These are phyloP conservation scores for Drosophila hydei DNA, from an alignment of 1,140 invertebrate genomes.

Conservation along the genomic window DNA sequence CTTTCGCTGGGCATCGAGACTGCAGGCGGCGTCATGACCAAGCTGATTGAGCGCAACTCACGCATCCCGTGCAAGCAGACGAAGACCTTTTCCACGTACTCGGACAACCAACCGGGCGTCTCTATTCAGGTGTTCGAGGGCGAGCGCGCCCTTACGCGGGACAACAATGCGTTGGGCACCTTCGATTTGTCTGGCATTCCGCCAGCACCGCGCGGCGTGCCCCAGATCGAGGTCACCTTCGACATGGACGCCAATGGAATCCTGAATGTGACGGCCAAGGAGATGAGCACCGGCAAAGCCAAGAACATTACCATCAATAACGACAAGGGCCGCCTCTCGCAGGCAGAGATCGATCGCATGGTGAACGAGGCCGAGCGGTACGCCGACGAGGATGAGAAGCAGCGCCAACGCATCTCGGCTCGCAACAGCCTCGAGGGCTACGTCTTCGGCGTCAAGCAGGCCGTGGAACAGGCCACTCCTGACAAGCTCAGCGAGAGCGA, in stretches of 20 bases:
- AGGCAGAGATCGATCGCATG: conserved; percentile 90
- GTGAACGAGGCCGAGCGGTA: conserved; percentile 71
- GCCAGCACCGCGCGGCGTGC: conserved; percentile 91
- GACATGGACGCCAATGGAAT: conserved; percentile 87
- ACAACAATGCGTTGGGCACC: conserved; percentile 90
- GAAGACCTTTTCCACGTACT: conserved; percentile 88
- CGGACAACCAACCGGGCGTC: conserved; percentile 90
- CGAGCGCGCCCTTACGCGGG: conserved; percentile 89
- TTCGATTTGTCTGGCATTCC: conserved; percentile 92
- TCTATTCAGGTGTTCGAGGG: conserved; percentile 89
- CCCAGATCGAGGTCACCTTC: conserved; percentile 89
- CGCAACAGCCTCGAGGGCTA: conserved; percentile 89
- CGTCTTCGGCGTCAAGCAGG: conserved; percentile 88
- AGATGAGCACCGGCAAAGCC: conserved; percentile 86
- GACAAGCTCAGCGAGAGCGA: conserved; percentile 87
- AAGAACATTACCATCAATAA: conserved; percentile 93
- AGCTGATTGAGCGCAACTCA: conserved; percentile 87
- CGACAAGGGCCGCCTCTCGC: conserved; percentile 91
- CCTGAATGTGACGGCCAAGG: conserved; percentile 87
- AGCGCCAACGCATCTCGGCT: conserved; percentile 87
- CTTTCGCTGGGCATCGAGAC: conserved; percentile 87
- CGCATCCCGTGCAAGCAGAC: conserved; percentile 88
- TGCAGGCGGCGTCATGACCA: conserved; percentile 87
- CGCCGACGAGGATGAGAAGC: conserved; percentile 87
- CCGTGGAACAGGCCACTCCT: conserved; percentile 85